Evolutionary conservation across 2,113 vertebrate genomes (phyloP).

Genomic region (Grantiella picta): DNA sequence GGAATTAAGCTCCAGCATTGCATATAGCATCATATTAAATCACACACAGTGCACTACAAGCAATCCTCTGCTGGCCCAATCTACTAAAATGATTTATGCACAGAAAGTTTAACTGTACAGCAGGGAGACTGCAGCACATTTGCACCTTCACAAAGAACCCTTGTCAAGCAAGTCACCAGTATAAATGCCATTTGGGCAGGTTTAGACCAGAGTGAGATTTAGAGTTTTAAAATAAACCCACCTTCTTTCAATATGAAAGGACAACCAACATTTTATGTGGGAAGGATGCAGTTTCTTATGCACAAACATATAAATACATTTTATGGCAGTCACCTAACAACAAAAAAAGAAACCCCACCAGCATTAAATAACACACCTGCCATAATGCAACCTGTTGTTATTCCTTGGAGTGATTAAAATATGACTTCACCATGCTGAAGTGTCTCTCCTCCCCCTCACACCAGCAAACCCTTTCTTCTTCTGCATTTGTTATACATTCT

Average conservation of each 20-base stretch:
- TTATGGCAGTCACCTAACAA: conserved; percentile 44
- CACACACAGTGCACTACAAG: conserved; percentile 24
- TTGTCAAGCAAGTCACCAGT: conserved; percentile 11
- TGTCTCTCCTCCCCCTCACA: conserved; percentile 21
- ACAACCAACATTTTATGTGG: conserved; percentile 35
- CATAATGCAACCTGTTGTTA: conserved; percentile 49
- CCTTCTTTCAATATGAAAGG: not conserved
- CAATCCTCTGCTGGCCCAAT: conserved; percentile 53
- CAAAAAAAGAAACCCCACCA: not conserved
- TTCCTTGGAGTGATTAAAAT: conserved; percentile 60
- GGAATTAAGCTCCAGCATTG: conserved; percentile 32
- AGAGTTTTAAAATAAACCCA: conserved; percentile 29
- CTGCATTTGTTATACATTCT: conserved; percentile 26
- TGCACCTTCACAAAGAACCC: conserved; percentile 48
- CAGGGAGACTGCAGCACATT: conserved; percentile 32
- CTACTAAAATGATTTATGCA: conserved; percentile 58
- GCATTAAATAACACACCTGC: conserved; percentile 59
- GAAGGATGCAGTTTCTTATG: conserved; percentile 35
- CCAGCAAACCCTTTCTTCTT: conserved; percentile 23
- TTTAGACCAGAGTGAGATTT: conserved; percentile 44
- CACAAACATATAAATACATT: conserved; percentile 64
- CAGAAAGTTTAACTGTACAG: conserved; percentile 46
- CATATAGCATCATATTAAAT: conserved; percentile 36
- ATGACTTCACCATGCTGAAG: not conserved
- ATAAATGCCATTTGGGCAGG: conserved; percentile 43